Percentiles rank a stretch among this genome's conserved stretches.
These are phyloP conservation scores for Monochamus alternatus DNA, from an alignment of 2,888 invertebrate genomes.

Conservation along the genomic window DNA sequence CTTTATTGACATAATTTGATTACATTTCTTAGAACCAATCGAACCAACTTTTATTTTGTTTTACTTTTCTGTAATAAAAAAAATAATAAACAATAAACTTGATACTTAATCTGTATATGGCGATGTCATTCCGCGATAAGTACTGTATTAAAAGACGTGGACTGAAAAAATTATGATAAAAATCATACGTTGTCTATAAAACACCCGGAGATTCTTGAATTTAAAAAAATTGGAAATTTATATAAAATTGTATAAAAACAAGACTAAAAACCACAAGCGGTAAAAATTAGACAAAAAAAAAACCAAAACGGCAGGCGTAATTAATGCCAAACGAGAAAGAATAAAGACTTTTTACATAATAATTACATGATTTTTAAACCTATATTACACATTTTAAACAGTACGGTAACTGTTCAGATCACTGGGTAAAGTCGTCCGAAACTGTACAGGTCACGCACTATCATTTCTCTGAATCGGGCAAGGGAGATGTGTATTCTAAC, in stretches of 20 bases:
- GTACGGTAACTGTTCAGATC: slow-evolving; percentile 61
- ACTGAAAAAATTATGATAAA: slow-evolving; percentile 18
- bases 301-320: neutral
- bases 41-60: slow-evolving; percentile 29
- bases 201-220: slow-evolving; percentile 32
- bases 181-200: slow-evolving; percentile 25
- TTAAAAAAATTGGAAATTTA: slow-evolving; percentile 26
- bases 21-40: slow-evolving; percentile 21
- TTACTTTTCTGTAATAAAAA: neutral
- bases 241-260: slow-evolving; percentile 33
- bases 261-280: slow-evolving; percentile 25
- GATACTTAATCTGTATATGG: slow-evolving; percentile 29
- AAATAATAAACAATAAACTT: slow-evolving; percentile 17
- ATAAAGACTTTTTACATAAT: slow-evolving; percentile 50
- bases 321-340: slow-evolving; percentile 41
- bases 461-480: slow-evolving; percentile 53
- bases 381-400: slow-evolving; percentile 59
- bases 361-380: slow-evolving; percentile 52
- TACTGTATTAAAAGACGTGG: slow-evolving; percentile 25
- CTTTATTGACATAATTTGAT: slow-evolving; percentile 9
- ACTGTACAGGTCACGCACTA: slow-evolving; percentile 41
- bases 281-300: slow-evolving; percentile 20
- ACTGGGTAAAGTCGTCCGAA: slow-evolving; percentile 42
- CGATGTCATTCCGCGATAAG: slow-evolving; percentile 17
- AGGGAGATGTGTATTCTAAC: slow-evolving; percentile 74